A percentile compares a stretch with the other conserved stretches of the same genome.
phyloP scores from a whole-genome alignment of 2,888 invertebrate genomes.

The Trachelus iudaicus region DNA sequence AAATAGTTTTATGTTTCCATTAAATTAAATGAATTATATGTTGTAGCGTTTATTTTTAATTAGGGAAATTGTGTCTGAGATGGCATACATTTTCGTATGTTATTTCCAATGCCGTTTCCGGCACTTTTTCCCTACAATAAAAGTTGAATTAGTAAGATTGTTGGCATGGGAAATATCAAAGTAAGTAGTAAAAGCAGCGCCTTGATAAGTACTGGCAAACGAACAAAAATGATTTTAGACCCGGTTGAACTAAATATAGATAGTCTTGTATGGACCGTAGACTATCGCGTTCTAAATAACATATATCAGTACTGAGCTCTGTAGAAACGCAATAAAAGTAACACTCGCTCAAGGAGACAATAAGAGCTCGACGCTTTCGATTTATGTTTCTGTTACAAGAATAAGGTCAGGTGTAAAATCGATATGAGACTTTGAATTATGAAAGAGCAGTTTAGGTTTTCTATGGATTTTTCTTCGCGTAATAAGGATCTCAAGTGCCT shows the following conservation, averaged over 20 bases:
- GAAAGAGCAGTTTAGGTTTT: conserved; percentile 14
- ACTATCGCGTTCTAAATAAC: not conserved
- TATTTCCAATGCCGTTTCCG: too few relatives aligned
- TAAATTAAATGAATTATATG: too few relatives aligned
- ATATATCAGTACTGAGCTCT: not conserved
- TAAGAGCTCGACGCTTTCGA: not conserved
- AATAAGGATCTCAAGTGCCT: not conserved
- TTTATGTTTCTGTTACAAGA: not conserved
- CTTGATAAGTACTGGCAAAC: too few relatives aligned
- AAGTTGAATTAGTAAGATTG: not conserved
- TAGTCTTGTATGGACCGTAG: not conserved
- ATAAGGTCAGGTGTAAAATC: conserved; percentile 26
- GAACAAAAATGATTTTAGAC: not conserved
- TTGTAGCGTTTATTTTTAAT: too few relatives aligned
- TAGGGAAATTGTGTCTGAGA: too few relatives aligned
- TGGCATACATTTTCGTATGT: too few relatives aligned
- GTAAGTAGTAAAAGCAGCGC: not conserved
- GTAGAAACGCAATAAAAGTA: not conserved
- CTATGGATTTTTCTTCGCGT: not conserved
- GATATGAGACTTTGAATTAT: conserved; percentile 28
- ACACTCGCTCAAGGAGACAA: not conserved
- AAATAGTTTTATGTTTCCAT: too few relatives aligned
- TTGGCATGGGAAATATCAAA: not conserved
- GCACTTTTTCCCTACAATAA: not conserved
- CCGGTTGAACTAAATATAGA: not conserved